Percentiles rank a stretch among this genome's conserved stretches.
phyloP scores from a whole-genome alignment of 2,888 invertebrate genomes.

The Hedya salicella region DNA sequence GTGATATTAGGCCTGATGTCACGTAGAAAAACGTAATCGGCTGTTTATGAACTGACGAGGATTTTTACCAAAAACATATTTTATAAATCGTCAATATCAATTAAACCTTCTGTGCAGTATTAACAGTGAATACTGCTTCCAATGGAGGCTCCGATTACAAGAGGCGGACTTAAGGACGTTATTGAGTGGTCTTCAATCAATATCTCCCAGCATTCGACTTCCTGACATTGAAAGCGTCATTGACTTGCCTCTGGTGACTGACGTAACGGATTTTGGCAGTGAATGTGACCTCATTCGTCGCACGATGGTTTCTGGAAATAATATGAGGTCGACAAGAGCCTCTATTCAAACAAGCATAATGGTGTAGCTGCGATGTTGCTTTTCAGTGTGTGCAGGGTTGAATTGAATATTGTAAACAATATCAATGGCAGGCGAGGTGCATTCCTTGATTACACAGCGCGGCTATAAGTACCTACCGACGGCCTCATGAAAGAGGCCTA shows the following conservation, averaged over 20 bases:
- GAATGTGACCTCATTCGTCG: slow-evolving; percentile 19
- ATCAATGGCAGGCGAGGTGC: too few species aligned
- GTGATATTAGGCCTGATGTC: too few species aligned
- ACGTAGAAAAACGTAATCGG: too few species aligned
- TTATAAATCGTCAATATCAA: too few species aligned
- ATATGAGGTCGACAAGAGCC: slow-evolving; percentile 2
- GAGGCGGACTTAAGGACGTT: slow-evolving; percentile 9
- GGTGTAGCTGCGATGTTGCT: not conserved
- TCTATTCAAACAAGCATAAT: not conserved
- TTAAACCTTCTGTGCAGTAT: too few species aligned
- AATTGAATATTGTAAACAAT: too few species aligned
- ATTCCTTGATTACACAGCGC: too few species aligned
- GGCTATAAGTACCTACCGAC: too few species aligned
- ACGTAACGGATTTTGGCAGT: slow-evolving; percentile 25
- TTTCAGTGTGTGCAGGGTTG: not conserved
- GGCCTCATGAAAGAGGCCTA: too few species aligned
- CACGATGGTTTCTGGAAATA: slow-evolving; percentile 18
- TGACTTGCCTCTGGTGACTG: slow-evolving; percentile 24
- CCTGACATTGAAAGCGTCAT: slow-evolving; percentile 26
- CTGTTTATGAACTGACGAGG: too few species aligned
- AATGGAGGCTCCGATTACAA: slow-evolving; percentile 14
- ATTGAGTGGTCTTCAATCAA: slow-evolving; percentile 22
- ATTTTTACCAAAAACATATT: too few species aligned
- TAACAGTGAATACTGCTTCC: not conserved
- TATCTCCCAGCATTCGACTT: slow-evolving; percentile 17